Percentiles rank a stretch among this genome's conserved stretches.
Conservation (phyloP, 2,888 invertebrate species). For the Rugalucina vietnamica region DNA sequence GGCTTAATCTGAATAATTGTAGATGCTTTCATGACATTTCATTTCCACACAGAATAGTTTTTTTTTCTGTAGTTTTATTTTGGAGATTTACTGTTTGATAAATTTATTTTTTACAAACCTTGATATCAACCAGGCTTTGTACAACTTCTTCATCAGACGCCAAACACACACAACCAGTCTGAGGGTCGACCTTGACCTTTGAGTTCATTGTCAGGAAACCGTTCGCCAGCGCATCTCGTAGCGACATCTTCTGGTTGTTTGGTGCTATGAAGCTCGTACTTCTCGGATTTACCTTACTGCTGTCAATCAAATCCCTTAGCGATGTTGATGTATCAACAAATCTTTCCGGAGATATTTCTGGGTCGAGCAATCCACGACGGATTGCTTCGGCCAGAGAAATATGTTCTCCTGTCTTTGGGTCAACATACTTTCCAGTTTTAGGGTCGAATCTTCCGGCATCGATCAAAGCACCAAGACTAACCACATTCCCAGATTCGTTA, state of each 20-base stretch:
- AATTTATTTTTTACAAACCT: too few species aligned
- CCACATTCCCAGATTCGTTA: conserved; percentile 75
- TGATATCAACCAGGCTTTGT: conserved; percentile 77
- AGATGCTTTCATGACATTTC: too few species aligned
- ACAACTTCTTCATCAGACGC: conserved; percentile 79
- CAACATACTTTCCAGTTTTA: conserved; percentile 86
- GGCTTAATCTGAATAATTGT: too few species aligned
- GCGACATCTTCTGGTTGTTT: conserved; percentile 85
- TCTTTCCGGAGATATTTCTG: conserved; percentile 74
- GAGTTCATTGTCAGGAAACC: conserved; percentile 89
- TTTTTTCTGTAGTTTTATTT: too few species aligned
- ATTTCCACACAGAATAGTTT: too few species aligned
- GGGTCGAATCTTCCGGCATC: conserved; percentile 87
- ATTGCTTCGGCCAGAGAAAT: conserved; percentile 89
- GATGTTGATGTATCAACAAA: conserved; percentile 76
- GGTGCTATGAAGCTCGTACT: conserved; percentile 76
- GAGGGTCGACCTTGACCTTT: conserved; percentile 86
- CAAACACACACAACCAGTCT: conserved; percentile 74
- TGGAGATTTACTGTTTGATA: too few species aligned
- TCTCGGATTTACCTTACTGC: conserved; percentile 76
- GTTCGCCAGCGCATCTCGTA: conserved; percentile 88
- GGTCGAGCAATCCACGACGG: conserved; percentile 88
- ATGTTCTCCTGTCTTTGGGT: conserved; percentile 87
- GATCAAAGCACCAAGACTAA: conserved; percentile 75
- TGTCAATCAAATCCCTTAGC: conserved; percentile 77